Conservation (phyloP, 2,888 invertebrate species). For the Caenorhabditis sulstoni region DNA sequence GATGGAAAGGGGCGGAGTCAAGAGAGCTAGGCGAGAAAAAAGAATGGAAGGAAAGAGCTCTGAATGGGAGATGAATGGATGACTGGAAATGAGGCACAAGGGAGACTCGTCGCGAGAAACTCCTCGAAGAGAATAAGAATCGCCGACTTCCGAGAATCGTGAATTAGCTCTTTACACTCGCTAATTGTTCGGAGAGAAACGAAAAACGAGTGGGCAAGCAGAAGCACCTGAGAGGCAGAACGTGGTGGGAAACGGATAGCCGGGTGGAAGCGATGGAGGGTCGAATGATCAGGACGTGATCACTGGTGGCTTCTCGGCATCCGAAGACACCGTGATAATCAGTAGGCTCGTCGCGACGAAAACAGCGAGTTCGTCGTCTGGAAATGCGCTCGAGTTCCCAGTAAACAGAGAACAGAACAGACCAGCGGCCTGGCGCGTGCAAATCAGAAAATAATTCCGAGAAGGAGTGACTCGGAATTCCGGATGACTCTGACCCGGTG, state of each 20-base stretch:
- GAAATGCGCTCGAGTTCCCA: conserved; percentile 11
- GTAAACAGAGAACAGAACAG: conserved; percentile 3
- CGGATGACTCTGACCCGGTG: conserved; percentile 40
- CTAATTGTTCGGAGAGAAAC: conserved; percentile 26
- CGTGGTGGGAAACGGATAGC: no score
- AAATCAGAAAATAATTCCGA: conserved; percentile 9
- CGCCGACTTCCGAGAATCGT: conserved; percentile 46
- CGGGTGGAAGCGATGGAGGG: no score
- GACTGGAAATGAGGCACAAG: conserved; percentile 38
- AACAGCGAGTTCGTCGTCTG: conserved; percentile 17
- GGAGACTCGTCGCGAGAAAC: no score
- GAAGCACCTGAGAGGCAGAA: conserved; percentile 16
- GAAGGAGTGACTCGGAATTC: conserved; percentile 35
- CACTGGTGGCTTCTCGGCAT: background rate
- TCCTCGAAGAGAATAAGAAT: background rate
- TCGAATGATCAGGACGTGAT: conserved; percentile 2
- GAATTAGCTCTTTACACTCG: conserved; percentile 46
- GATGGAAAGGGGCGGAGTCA: conserved; percentile 51
- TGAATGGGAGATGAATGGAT: conserved; percentile 35
- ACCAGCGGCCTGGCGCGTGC: conserved; percentile 14
- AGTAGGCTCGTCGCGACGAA: background rate
- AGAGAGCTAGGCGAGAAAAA: conserved; percentile 9
- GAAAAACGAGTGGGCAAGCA: background rate
- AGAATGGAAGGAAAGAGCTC: conserved; percentile 5
- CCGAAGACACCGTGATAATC: background rate